Percentiles rank a stretch among this genome's conserved stretches.
phyloP scores from a whole-genome alignment of 1,140 invertebrate genomes.

The Archivesica marissinica region DNA sequence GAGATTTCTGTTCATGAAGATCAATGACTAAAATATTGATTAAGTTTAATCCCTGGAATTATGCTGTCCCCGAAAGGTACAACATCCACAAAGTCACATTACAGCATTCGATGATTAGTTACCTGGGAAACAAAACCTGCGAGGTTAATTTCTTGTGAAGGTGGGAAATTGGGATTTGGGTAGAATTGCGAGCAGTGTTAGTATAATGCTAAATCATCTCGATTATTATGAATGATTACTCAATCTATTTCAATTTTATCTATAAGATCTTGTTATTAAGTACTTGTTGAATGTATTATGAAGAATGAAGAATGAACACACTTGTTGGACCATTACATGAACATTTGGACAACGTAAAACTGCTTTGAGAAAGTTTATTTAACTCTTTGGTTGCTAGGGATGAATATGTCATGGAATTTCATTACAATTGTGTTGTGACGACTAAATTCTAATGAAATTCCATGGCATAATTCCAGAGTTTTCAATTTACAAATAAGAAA shows the following conservation, averaged over 20 bases:
- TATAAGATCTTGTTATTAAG: too few relatives aligned
- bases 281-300: too few relatives aligned
- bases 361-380: too few relatives aligned
- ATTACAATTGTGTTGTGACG: too few relatives aligned
- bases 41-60: constrained; percentile 25
- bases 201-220: constrained; percentile 23
- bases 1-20: constrained; percentile 44
- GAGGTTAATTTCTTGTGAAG: constrained; percentile 40
- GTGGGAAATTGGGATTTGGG: constrained; percentile 52
- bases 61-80: constrained; percentile 23
- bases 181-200: constrained; percentile 15
- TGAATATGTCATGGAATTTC: too few relatives aligned
- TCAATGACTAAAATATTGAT: constrained; percentile 51
- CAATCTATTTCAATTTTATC: constrained; percentile 33
- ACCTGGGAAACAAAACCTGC: neutral
- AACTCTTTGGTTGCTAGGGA: too few relatives aligned
- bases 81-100: constrained; percentile 27
- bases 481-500: too few relatives aligned
- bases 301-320: too few relatives aligned
- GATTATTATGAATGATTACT: constrained; percentile 32
- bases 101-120: neutral
- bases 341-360: too few relatives aligned
- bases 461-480: too few relatives aligned
- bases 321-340: too few relatives aligned
- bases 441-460: too few relatives aligned